Base-by-base conservation (phyloP, 2,888 invertebrate genomes). In the Protonemura montana region DNA sequence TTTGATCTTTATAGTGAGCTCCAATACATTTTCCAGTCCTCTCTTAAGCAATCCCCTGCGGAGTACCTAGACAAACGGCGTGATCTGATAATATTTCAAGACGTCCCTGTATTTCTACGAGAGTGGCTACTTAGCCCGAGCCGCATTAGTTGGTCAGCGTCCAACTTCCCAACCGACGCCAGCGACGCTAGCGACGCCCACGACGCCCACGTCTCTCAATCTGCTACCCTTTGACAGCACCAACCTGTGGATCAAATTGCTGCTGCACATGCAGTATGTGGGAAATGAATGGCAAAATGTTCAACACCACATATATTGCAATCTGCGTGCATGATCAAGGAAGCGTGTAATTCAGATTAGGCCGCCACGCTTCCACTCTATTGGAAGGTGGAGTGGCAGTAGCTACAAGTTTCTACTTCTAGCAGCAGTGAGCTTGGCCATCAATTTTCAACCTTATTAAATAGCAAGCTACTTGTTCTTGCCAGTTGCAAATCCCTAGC, bases 181-280 rank as follows among this genome's bases (percentile, higher is more conserved):
- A 28, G 2, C n/a, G 7, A 27, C 35, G 35, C 35, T 35, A n/a
- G n/a, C 27, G 13, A 59, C 59, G 59, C 59, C n/a, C 28, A 27
- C 27, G 59, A 59, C 59, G 59, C 59, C 35, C 59, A 1, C 59
- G 59, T 59, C 26, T 26, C 78, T 78, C 78, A 78, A 78, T 78
- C 78, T 78, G 78, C 28, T 78, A 78, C 78, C 59, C 59, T 59
- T 78, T 78, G 78, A 78, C 78, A 78, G 78, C 78, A 59, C 59
- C 59, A 78, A 78, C 78, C 78, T 78, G 78, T 78, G 78, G 78
- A 26, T 78, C 78, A 78, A 78, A 26, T 78, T 27, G 27, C 28
- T 26, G 78, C 78, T 59, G 59, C 59, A 59, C 59, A 28, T 78
- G 28, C 78, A 78, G 78, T 78, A 59, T 59, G 59, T 59, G 27